Evolutionary conservation across 2,888 invertebrate genomes (phyloP), one percentile per base, ranked within the genome.

Genomic region (Temnothorax rugatulus): DNA sequence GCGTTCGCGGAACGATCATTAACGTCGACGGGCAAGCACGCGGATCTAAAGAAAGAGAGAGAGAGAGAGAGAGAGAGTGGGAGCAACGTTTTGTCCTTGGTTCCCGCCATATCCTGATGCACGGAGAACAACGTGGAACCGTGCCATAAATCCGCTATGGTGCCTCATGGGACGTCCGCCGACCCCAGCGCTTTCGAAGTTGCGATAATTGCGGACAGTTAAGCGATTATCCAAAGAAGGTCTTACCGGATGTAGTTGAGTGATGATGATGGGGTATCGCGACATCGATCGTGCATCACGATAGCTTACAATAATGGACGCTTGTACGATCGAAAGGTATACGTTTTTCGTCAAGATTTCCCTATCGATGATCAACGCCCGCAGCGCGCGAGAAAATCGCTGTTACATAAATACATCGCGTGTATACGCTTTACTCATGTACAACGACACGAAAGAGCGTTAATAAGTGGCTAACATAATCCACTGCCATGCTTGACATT

Each of bases 351-450:
- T 79, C 71, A 59, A 57, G 34, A 34, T 21, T 69, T 21, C 44
- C 25, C 18, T 38, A 38, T 44, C 50, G 59, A 82, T 52, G 77
- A 79, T 81, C 79, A 54, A 76, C 54, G 76, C 44, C 13, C n/a
- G 76, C 13, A 69, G 71, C 47, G 50, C 47, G 79, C 47, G 79
- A 71, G 47, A 81, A 81, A 71, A 81, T 71, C 47, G 59, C 38
- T 44, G 44, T 34, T 79, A 59, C 57, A 44, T 29, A 54, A 41
- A 41, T 66, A 25, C 52, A 66, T 54, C 44, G 57, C 57, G 69
- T 21, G 79, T 54, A n/a, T n/a, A 54, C 85, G 88, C 87, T 92
- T 92, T 93, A 92, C 92, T 92, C 29, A 93, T 92, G 93, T 91
- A 92, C 92, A 91, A 90, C 90, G 90, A 86, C 88, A 89, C 89